Percentiles rank a stretch among this genome's conserved stretches.
phyloP scores from a whole-genome alignment of 2,797 vertebrate genomes.

The Paramormyrops hopkinsi region DNA sequence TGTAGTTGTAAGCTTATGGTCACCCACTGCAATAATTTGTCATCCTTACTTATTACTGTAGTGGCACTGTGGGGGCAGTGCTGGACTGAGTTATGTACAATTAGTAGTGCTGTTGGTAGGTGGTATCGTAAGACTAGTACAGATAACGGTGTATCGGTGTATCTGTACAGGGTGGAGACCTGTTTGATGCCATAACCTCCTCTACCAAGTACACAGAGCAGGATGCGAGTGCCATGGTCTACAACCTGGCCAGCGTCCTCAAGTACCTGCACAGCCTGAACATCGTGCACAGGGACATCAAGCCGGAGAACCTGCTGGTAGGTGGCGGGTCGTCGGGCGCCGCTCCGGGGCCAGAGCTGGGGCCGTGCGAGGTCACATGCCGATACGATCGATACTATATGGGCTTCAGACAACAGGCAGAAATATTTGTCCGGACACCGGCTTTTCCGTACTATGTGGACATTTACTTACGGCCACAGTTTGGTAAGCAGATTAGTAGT shows the following conservation, averaged over 20 bases:
- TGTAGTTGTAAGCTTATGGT: not conserved
- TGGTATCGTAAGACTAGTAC: not conserved
- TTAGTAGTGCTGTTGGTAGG: not conserved
- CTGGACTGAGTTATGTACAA: not conserved
- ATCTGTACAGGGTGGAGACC: slow-evolving; percentile 78
- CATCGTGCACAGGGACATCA: slow-evolving; percentile 96
- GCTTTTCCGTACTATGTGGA: not conserved
- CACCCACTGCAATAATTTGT: not conserved
- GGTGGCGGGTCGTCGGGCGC: not conserved
- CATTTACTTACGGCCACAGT: not conserved
- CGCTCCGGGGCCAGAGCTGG: not conserved
- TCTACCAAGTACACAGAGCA: slow-evolving; percentile 95
- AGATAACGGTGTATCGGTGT: not conserved
- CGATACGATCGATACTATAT: not conserved
- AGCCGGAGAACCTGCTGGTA: slow-evolving; percentile 96
- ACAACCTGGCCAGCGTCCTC: slow-evolving; percentile 85
- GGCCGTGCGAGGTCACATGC: not conserved
- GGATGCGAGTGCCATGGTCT: slow-evolving; percentile 94
- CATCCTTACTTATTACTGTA: not conserved
- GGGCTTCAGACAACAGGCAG: not conserved
- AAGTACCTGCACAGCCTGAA: slow-evolving; percentile 87
- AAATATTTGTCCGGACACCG: not conserved
- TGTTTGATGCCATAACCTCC: slow-evolving; percentile 96
- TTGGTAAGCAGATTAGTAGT: not conserved
- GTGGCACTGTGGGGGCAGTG: not conserved